Percentiles rank a stretch among this genome's conserved stretches.
These are phyloP conservation scores for Pteruthius melanotis DNA, from an alignment of 2,113 vertebrate species.

Conservation along the genomic window DNA sequence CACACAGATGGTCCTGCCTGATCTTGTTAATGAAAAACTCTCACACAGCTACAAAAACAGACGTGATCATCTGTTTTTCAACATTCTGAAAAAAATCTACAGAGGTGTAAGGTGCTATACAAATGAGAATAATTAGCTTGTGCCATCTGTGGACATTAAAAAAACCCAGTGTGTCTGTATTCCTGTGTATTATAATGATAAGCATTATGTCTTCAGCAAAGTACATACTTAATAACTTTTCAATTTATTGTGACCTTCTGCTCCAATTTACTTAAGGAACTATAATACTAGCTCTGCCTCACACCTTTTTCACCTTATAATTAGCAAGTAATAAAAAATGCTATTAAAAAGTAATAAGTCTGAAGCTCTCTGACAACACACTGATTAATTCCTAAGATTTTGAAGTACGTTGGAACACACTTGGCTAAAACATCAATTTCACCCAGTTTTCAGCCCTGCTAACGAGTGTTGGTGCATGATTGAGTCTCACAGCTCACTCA, in stretches of 20 bases:
- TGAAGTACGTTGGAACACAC: conserved; percentile 74
- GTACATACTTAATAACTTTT: conserved; percentile 17
- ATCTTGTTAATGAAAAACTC: conserved; percentile 85
- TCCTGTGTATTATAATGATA: conserved; percentile 12
- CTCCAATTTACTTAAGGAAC: conserved; percentile 46
- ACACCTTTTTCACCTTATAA: conserved; percentile 66
- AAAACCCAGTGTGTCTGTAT: background rate
- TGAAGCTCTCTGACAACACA: conserved; percentile 71
- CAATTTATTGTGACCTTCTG: conserved; percentile 43
- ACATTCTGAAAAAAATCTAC: conserved; percentile 58
- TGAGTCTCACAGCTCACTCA: background rate
- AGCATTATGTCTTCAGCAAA: conserved; percentile 24
- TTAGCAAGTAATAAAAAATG: conserved; percentile 72
- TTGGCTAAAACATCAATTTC: conserved; percentile 71
- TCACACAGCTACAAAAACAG: conserved; percentile 74
- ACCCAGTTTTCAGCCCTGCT: background rate
- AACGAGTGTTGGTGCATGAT: background rate
- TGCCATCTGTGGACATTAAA: conserved; percentile 69
- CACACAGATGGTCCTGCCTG: conserved; percentile 84
- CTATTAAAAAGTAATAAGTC: conserved; percentile 76
- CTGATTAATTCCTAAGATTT: conserved; percentile 80
- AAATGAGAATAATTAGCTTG: conserved; percentile 72
- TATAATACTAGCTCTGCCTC: background rate
- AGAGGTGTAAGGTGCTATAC: conserved; percentile 73
- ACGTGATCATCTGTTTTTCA: conserved; percentile 80